phyloP scores from a whole-genome alignment of 2,113 vertebrate species.

The Helogale parvula region DNA sequence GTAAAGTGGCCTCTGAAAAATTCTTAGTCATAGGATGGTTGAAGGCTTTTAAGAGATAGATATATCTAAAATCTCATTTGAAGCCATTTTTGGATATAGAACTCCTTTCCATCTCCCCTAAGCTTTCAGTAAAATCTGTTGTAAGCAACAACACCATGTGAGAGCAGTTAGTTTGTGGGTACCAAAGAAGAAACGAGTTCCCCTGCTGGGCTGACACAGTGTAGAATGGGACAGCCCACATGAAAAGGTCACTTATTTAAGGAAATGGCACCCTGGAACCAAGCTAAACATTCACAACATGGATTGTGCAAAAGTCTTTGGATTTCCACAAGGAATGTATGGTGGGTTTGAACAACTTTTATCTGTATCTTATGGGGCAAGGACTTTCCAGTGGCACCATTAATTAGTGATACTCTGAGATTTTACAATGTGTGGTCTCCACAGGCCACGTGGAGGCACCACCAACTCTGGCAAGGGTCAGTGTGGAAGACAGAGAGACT shows the following conservation, averaged over 20 bases:
- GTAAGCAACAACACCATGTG: background rate
- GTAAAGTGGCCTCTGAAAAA: background rate
- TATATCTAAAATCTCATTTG: background rate
- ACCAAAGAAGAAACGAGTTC: background rate
- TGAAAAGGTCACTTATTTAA: background rate
- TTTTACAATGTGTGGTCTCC: background rate
- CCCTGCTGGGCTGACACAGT: accelerated
- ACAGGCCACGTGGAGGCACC: background rate
- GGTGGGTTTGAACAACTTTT: background rate
- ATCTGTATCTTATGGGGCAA: background rate
- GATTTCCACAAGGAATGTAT: background rate
- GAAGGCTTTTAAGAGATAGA: background rate
- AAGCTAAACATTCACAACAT: background rate
- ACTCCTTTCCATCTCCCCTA: background rate
- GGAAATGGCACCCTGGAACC: background rate
- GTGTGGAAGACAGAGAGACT: background rate
- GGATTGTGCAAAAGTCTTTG: background rate
- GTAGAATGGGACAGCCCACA: background rate
- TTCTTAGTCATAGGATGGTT: background rate
- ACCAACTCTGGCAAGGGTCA: background rate
- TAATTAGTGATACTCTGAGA: background rate
- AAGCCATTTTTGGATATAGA: background rate
- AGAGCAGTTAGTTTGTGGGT: background rate
- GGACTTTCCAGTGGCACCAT: background rate
- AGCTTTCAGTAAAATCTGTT: background rate